These are phyloP conservation scores for Micromussa lordhowensis DNA, from an alignment of 92 coral and sea anemone species.

Conservation along the genomic window DNA sequence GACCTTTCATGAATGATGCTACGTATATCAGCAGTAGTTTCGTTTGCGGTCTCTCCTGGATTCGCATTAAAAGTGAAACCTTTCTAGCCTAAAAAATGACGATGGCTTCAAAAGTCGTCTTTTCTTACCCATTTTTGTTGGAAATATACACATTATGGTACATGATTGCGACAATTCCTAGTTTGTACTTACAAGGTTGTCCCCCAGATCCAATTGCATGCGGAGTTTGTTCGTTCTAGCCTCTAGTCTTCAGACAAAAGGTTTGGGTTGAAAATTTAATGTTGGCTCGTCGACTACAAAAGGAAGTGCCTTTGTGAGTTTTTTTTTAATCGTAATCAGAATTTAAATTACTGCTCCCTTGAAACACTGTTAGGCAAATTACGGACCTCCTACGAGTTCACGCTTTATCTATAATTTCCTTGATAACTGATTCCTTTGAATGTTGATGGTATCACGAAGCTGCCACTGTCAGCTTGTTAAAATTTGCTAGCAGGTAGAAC, in stretches of 20 bases:
- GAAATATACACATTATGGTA: background rate
- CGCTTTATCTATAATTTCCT: slow-evolving; percentile 1
- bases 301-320: background rate
- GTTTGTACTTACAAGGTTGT: background rate
- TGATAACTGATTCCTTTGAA: background rate
- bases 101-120: background rate
- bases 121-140: background rate
- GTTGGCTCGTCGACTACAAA: background rate
- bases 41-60: no score
- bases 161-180: background rate
- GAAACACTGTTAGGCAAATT: background rate
- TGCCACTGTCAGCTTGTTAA: background rate
- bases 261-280: background rate
- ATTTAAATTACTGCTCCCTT: background rate
- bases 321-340: background rate
- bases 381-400: background rate
- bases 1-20: no score
- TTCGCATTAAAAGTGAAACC: background rate
- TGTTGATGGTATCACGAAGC: background rate
- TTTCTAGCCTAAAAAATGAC: background rate
- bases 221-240: background rate
- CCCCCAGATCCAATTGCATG: background rate
- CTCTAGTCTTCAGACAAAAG: background rate
- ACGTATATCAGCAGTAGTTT: no score
- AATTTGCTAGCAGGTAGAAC: background rate